A percentile compares a stretch with the other conserved stretches of the same genome.
phyloP scores from a whole-genome alignment of 2,797 vertebrate genomes.

The Neomorphus geoffroyi region DNA sequence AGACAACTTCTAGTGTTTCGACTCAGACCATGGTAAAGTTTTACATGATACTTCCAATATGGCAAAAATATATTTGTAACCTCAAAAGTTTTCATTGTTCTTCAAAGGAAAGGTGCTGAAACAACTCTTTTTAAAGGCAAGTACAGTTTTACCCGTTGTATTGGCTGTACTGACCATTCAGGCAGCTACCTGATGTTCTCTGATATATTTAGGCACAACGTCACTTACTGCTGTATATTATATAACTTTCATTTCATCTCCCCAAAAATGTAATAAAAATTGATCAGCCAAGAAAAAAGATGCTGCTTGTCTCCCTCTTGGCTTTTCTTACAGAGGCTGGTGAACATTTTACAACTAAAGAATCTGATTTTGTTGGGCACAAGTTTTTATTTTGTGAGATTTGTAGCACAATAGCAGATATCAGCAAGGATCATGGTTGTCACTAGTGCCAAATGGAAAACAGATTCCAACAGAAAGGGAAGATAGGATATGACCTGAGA shows the following conservation, averaged over 20 bases:
- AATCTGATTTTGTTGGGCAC: neutral
- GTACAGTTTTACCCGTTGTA: neutral
- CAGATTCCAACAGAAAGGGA: neutral
- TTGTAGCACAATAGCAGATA: neutral
- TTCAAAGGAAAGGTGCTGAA: neutral
- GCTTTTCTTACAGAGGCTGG: neutral
- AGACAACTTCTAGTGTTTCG: neutral
- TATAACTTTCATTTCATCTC: neutral
- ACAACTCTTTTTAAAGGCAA: neutral
- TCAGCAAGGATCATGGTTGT: neutral
- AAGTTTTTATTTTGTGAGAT: neutral
- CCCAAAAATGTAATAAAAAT: neutral
- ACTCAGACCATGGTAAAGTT: neutral
- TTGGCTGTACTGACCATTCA: neutral
- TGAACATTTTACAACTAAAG: neutral
- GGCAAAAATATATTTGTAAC: neutral
- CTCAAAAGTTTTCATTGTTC: neutral
- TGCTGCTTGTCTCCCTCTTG: neutral
- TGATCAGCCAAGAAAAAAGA: neutral
- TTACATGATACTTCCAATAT: neutral
- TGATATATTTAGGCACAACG: neutral
- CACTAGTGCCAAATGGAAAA: neutral
- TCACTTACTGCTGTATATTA: neutral
- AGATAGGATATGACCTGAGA: neutral
- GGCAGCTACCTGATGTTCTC: neutral